Evolutionary conservation across 2,888 invertebrate species (phyloP), one percentile per base, ranked within the genome.

Genomic region (Cryptophagus acutangulus): DNA sequence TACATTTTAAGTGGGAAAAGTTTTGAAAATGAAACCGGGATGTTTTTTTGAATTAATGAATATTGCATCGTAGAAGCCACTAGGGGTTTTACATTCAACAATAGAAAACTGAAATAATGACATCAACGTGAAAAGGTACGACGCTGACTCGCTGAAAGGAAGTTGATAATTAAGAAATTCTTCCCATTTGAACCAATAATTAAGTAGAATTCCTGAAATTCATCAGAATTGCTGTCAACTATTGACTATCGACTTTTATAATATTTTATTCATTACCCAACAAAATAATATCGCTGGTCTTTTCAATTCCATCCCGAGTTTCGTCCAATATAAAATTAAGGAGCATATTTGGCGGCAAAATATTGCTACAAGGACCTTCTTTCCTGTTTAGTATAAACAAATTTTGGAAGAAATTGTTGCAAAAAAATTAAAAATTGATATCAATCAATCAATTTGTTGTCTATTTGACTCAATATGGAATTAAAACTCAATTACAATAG

Each of bases 151-250:
- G 36, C 39, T 40, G 40, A 31, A 48, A 49, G 49, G 49, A 49
- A 52, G 52, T 48, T 47, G 49, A 52, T 55, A 56, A 58, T 58
- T 56, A 56, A 58, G 58, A 55, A 58, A 58, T 58, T 58, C 58
- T 56, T 55, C 55, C 54, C 48, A 46, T 54, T 54, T 57, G 52
- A 52, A 51, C 54, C 35, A 18, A 34, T 41, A 38, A 45, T 45
- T 41, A 45, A 41, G 33, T 38, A 24, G 36, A 17, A 49, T 42
- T 45, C 45, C 41, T 38, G 41, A 45, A 41, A 45, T 41, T 41
- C 34, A 31, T 31, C 31, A 8, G 43, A 41, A 40, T 37, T 40
- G 43, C 44, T 42, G 36, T 40, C 41, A 43, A 40, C 40, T 47
- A 46, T 47, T 43, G 49, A 44, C 42, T 34, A 34, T 40, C 26